Conservation (phyloP, 2,797 vertebrate genomes). For the Salarias fasciatus region DNA sequence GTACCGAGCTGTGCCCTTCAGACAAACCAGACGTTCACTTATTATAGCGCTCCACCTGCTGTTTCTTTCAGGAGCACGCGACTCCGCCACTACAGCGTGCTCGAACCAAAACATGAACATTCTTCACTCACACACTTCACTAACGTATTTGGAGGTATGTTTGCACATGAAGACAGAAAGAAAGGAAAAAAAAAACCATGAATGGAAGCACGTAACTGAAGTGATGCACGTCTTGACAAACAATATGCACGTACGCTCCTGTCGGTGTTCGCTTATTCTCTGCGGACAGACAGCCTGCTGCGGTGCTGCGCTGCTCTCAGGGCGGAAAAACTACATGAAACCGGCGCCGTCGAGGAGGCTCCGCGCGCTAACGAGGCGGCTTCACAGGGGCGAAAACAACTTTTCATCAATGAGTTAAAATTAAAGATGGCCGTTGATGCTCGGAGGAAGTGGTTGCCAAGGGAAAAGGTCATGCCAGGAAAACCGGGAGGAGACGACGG, state of each 20-base stretch:
- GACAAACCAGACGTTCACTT: conserved; percentile 36
- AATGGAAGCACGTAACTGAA: conserved; percentile 1
- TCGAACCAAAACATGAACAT: too few relatives aligned
- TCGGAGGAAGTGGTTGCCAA: conserved; percentile 87
- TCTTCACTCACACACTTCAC: too few relatives aligned
- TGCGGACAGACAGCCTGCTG: conserved; percentile 56
- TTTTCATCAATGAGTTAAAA: conserved; percentile 82
- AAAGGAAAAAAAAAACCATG: too few relatives aligned
- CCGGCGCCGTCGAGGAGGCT: conserved; percentile 37
- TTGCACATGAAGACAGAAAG: conserved; percentile 1
- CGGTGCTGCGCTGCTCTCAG: too few relatives aligned
- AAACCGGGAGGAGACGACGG: conserved; percentile 78
- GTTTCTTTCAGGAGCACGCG: conserved; percentile 33
- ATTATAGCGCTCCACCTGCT: conserved; percentile 70
- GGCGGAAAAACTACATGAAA: conserved; percentile 30
- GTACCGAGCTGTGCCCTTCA: conserved; percentile 36
- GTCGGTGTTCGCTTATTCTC: conserved; percentile 59
- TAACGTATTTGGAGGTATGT: too few relatives aligned
- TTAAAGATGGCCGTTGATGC: conserved; percentile 87
- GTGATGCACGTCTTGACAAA: conserved; percentile 27
- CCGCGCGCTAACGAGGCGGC: conserved; percentile 39
- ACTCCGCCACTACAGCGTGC: conserved; percentile 37
- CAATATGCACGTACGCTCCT: conserved; percentile 70
- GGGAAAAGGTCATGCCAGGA: conserved; percentile 84
- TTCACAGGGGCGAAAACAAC: conserved; percentile 73